These are phyloP conservation scores for Cavia porcellus DNA, from an alignment of 2,113 vertebrate species.

Conservation along the genomic window DNA sequence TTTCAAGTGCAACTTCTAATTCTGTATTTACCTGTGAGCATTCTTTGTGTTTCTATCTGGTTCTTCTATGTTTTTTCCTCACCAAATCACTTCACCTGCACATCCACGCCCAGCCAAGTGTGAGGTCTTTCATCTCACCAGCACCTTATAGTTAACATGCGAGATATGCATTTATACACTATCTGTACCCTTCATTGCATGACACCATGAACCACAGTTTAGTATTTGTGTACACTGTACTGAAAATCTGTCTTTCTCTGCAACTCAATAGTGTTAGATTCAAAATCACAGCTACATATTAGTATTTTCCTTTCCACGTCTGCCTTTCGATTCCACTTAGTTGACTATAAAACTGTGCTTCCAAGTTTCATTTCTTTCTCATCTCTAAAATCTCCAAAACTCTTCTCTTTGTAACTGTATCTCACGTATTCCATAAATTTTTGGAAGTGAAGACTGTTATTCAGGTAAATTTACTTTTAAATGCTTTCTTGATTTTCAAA, in stretches of 20 bases:
- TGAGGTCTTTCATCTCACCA: not conserved
- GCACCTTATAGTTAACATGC: not conserved
- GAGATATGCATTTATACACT: not conserved
- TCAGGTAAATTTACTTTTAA: not conserved
- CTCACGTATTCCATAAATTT: not conserved
- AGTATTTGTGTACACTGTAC: not conserved
- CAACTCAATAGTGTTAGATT: not conserved
- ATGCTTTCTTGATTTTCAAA: not conserved
- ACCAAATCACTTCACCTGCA: not conserved
- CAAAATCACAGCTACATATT: not conserved
- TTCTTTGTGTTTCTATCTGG: not conserved
- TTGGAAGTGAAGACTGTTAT: not conserved
- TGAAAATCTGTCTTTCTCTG: slow-evolving; percentile 19
- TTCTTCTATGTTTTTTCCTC: not conserved
- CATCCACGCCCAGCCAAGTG: not conserved
- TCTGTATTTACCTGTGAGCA: not conserved
- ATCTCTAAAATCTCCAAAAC: slow-evolving; percentile 2
- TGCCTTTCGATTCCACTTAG: slow-evolving; percentile 40
- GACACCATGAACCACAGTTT: not conserved
- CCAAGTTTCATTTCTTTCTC: slow-evolving; percentile 33
- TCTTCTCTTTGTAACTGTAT: not conserved
- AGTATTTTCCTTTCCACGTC: slow-evolving; percentile 31
- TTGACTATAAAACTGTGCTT: slow-evolving; percentile 17
- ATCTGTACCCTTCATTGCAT: not conserved
- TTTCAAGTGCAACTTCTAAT: not conserved